Evolutionary conservation across 2,888 invertebrate genomes (phyloP).

Genomic region (Gortyna flavago): DNA sequence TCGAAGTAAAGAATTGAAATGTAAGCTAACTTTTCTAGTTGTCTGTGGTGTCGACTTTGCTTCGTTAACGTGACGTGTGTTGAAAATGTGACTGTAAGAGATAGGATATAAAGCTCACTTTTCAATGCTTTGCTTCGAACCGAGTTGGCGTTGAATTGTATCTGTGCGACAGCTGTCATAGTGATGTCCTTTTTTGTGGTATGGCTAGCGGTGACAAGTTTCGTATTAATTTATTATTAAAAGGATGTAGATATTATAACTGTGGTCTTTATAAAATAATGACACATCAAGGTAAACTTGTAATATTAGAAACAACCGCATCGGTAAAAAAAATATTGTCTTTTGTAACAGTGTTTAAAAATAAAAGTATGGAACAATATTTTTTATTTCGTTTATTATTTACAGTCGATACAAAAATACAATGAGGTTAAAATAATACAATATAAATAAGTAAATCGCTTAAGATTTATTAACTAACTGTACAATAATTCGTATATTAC

Average conservation of each 20-base stretch:
- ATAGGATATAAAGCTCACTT: slow-evolving; percentile 18
- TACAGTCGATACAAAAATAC: slow-evolving; percentile 55
- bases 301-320: slow-evolving; percentile 50
- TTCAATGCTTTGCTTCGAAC: slow-evolving; percentile 5
- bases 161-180: slow-evolving; percentile 27
- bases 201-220: slow-evolving; percentile 15
- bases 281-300: slow-evolving; percentile 54
- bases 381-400: slow-evolving; percentile 50
- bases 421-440: slow-evolving; percentile 35
- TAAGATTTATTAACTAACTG: slow-evolving; percentile 24
- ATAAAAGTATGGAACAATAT: slow-evolving; percentile 45
- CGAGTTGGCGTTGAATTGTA: slow-evolving; percentile 8
- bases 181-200: slow-evolving; percentile 45
- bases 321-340: slow-evolving; percentile 45
- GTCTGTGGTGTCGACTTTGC: neutral
- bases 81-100: neutral
- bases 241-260: slow-evolving; percentile 38
- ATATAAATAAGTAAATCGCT: slow-evolving; percentile 40
- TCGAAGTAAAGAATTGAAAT: slow-evolving; percentile 1
- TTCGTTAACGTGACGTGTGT: neutral
- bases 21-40: neutral
- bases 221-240: slow-evolving; percentile 40
- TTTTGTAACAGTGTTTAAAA: slow-evolving; percentile 55
- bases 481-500: slow-evolving; percentile 47
- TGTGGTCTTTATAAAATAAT: slow-evolving; percentile 42